These are phyloP conservation scores for Rhingia rostrata DNA, from an alignment of 2,888 invertebrate genomes.

Conservation along the genomic window DNA sequence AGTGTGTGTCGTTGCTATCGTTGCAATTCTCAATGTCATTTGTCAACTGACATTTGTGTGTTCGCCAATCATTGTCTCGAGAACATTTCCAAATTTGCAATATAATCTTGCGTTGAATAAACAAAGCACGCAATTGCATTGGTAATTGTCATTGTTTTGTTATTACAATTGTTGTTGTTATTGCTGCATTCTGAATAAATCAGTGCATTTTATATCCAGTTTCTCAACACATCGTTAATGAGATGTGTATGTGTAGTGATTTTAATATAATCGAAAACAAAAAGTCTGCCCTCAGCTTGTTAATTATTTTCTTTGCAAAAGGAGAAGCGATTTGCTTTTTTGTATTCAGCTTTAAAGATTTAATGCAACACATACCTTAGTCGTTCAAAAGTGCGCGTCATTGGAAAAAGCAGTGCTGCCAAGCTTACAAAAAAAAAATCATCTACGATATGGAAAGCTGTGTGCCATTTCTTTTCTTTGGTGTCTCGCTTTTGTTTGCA, in stretches of 20 bases:
- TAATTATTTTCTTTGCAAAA: background rate
- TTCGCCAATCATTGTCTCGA: constrained; percentile 37
- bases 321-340: constrained; percentile 18
- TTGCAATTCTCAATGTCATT: constrained; percentile 46
- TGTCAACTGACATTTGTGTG: constrained; percentile 21
- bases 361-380: constrained; percentile 25
- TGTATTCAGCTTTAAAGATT: constrained; percentile 10
- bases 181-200: constrained; percentile 30
- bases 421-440: constrained; percentile 16
- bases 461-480: constrained; percentile 18
- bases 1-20: constrained; percentile 7
- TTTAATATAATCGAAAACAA: no score
- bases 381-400: constrained; percentile 22
- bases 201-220: constrained; percentile 18
- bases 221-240: constrained; percentile 26
- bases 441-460: constrained; percentile 14
- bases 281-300: no score
- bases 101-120: constrained; percentile 29
- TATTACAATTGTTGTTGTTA: background rate
- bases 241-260: no score
- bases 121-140: constrained; percentile 68
- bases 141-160: constrained; percentile 35
- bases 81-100: constrained; percentile 64
- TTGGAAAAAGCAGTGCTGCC: constrained; percentile 34
- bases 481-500: constrained; percentile 24